Evolutionary conservation across 2,113 vertebrate genomes (phyloP).

Genomic region (Neolamprologus caudopunctatus): DNA sequence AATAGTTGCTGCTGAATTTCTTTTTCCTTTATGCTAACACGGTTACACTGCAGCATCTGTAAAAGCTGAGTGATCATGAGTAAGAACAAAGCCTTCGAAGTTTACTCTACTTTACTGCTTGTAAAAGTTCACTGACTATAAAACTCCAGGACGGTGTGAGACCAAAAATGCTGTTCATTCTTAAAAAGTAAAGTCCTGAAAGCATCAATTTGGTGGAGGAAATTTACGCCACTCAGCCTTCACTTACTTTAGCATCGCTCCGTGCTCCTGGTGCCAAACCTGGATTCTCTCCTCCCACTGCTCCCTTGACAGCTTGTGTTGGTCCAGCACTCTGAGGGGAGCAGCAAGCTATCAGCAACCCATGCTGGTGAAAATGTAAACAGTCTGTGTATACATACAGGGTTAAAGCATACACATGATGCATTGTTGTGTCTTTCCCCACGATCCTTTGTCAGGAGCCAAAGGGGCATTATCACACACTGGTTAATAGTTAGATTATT

Average conservation of each 20-base stretch:
- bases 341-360: background rate
- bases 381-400: background rate
- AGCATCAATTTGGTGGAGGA: background rate
- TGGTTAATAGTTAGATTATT: background rate
- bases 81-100: background rate
- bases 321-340: constrained; percentile 83
- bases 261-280: constrained; percentile 91
- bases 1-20: background rate
- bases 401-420: constrained; percentile 4
- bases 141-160: background rate
- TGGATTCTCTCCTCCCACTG: constrained; percentile 97
- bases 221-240: background rate
- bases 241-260: constrained; percentile 84
- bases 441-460: background rate
- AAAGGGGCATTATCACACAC: background rate
- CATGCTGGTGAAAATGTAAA: background rate
- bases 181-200: background rate
- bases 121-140: background rate
- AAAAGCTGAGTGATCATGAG: background rate
- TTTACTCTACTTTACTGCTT: background rate
- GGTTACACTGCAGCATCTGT: background rate
- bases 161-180: background rate
- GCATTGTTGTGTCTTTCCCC: background rate
- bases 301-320: constrained; percentile 91
- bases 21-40: background rate